phyloP scores from a whole-genome alignment of 64 coral and sea anemone species.

The Catalaphyllia jardinei region DNA sequence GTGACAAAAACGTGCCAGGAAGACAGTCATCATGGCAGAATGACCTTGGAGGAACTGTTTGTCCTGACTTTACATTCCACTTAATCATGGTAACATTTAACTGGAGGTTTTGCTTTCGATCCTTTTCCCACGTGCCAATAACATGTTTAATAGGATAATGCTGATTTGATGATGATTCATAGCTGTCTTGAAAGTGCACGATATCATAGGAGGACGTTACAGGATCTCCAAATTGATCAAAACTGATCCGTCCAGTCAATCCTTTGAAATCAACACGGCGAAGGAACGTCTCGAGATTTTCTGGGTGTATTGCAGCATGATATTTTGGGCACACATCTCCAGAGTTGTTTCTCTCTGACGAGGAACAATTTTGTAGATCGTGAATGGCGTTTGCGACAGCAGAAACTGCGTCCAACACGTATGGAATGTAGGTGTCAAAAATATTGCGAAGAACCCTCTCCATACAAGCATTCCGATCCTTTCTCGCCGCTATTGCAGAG shows the following conservation, averaged over 20 bases:
- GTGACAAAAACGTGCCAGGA: not conserved
- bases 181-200: not conserved
- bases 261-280: not conserved
- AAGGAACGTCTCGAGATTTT: not conserved
- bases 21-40: conserved; percentile 21
- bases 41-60: conserved; percentile 2
- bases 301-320: not conserved
- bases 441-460: not conserved
- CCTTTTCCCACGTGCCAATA: conserved; percentile 9
- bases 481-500: not conserved
- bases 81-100: not conserved
- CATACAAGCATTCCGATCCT: not conserved
- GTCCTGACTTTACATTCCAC: not conserved
- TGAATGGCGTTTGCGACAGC: conserved; percentile 19
- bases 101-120: not conserved
- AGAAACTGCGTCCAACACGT: conserved; percentile 27
- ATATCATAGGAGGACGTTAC: conserved; percentile 34
- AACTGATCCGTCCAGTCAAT: conserved; percentile 20
- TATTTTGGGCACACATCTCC: not conserved
- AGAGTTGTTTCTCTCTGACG: not conserved
- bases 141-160: not conserved
- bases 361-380: not conserved
- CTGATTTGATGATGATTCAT: not conserved
- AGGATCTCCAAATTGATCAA: conserved; percentile 34
- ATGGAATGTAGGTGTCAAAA: conserved; percentile 27